These are phyloP conservation scores for Crocuta crocuta DNA, from an alignment of 2,113 vertebrate genomes.

Conservation along the genomic window DNA sequence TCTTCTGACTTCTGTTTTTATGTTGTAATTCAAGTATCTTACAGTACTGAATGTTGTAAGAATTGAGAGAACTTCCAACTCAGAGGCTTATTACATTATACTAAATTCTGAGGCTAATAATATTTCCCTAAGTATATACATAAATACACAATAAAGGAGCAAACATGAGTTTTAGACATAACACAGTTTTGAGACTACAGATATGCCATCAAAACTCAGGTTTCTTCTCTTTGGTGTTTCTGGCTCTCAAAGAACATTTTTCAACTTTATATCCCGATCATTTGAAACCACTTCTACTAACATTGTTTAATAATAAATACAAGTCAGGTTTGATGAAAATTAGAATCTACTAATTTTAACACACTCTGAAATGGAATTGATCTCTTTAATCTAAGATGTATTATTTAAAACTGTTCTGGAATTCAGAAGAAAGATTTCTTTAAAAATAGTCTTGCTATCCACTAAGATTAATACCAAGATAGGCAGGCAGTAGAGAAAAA, in stretches of 20 bases:
- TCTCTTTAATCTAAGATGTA: slow-evolving; percentile 12
- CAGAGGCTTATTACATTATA: background rate
- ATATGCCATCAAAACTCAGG: background rate
- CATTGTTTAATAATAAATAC: slow-evolving; percentile 14
- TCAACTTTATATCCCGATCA: background rate
- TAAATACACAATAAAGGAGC: background rate
- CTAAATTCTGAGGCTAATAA: background rate
- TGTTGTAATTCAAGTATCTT: background rate
- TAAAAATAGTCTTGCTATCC: background rate
- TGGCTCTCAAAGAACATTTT: slow-evolving; percentile 3
- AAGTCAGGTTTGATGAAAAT: slow-evolving; percentile 18
- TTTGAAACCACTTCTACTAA: slow-evolving; percentile 27
- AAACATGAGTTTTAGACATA: background rate
- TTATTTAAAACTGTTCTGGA: slow-evolving; percentile 21
- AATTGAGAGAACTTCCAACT: background rate
- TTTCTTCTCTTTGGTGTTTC: background rate
- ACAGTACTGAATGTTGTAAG: background rate
- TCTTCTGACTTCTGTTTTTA: background rate
- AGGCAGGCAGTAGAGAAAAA: background rate
- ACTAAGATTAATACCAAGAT: background rate
- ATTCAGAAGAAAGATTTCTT: slow-evolving; percentile 44
- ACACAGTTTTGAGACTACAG: background rate
- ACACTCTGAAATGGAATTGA: background rate
- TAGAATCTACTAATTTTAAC: slow-evolving; percentile 11
- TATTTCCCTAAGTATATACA: background rate